Evolutionary conservation across 2,113 vertebrate genomes (phyloP), one percentile per base, ranked within the genome.

Genomic region (Eclectus roratus): DNA sequence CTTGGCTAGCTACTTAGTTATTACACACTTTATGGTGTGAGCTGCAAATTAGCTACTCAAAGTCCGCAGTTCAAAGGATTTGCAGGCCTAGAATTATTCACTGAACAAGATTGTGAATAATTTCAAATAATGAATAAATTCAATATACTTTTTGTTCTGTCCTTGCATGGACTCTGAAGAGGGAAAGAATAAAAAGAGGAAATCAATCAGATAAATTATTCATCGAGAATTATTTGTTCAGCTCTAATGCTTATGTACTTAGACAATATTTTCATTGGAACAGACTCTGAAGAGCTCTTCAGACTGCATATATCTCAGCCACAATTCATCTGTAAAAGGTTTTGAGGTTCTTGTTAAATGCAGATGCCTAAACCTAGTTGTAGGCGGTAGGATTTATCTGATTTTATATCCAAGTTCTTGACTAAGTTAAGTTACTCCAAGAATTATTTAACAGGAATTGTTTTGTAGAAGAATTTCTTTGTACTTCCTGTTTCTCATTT

Each of bases 181-280:
- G 52, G 35, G 76, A 96, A 69, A 94, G 94, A 95, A 94, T 93
- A 95, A 96, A 95, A 96, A 95, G 69, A 84, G 79, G 91, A 96
- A 97, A 96, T 97, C 96, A 97, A 96, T 97, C 95, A 97, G 96
- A 96, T 97, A 96, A 96, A 97, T 97, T 96, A 97, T 97, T 97
- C 94, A 97, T 96, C 0, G 72, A 92, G 96, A 97, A 97, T 97
- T 96, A 97, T 97, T 97, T 97, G 96, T 96, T 97, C 96, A 95
- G 94, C 93, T 96, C 94, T 96, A 95, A 97, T 93, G 96, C 93
- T 95, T 97, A 95, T 96, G 93, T 94, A 94, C 96, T 96, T 96
- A 97, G 85, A 96, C 96, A 97, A 97, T 97, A 97, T 97, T 97
- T 97, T 97, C 96, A 94, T 94, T 97, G 96, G 94, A 96, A 94